A percentile compares a stretch with the other conserved stretches of the same genome.
phyloP scores from a whole-genome alignment of 2,797 vertebrate genomes.

The Peromyscus melanophrys region DNA sequence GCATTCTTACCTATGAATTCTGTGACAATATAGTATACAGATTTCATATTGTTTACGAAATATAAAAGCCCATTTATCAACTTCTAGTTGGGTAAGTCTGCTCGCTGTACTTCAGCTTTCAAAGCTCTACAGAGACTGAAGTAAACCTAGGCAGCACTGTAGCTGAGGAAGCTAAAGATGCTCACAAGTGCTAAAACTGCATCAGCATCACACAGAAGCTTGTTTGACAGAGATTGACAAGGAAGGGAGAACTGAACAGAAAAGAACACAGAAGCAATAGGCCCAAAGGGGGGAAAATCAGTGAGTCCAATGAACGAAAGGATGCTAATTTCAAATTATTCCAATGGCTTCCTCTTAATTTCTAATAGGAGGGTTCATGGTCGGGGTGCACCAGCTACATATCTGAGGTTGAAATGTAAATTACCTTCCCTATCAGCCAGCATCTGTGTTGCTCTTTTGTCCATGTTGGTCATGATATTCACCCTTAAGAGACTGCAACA shows the following conservation, averaged over 20 bases:
- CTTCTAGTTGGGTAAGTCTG: background rate
- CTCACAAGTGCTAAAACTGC: background rate
- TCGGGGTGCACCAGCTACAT: background rate
- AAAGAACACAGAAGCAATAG: background rate
- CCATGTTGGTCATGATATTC: background rate
- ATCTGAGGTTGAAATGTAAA: background rate
- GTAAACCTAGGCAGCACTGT: background rate
- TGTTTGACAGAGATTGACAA: background rate
- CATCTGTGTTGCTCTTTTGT: background rate
- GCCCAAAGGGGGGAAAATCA: too few relatives aligned
- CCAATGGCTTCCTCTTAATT: background rate
- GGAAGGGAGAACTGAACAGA: background rate
- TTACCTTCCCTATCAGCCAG: background rate
- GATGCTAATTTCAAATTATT: background rate
- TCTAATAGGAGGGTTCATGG: background rate
- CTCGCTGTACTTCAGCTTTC: background rate
- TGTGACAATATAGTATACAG: background rate
- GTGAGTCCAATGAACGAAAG: background rate
- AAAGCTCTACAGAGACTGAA: conserved; percentile 3
- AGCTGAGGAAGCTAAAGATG: background rate
- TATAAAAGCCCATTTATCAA: background rate
- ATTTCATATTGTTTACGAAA: background rate
- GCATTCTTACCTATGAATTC: conserved; percentile 9
- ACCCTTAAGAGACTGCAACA: background rate
- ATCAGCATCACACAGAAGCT: background rate